Base-by-base conservation (phyloP, 2,113 vertebrate species). In the Amblyopsis rosae region DNA sequence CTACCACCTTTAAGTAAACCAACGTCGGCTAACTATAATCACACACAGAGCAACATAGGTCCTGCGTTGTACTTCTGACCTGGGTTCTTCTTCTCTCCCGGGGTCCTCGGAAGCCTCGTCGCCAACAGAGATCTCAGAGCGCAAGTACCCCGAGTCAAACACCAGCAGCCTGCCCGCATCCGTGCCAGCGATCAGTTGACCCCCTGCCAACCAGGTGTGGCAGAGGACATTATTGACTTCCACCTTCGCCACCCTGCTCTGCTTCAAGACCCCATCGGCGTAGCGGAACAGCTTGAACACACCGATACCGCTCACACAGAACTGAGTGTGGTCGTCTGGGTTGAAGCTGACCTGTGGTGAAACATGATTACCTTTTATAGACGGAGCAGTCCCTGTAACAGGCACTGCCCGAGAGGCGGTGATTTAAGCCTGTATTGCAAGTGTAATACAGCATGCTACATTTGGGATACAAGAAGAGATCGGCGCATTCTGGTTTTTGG, bases 231-330 rank as follows among this genome's bases (percentile, higher is more conserved):
- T 95, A 11, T 93, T 86, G 3, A 86, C 79, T 53, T 96, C 94
- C 77, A 95, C 85, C 69, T 93, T 96, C 16, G 93, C 76, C 72
- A 89, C 91, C 83, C 91, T 96, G 62, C 82, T 93, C 80, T 95
- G 95, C 83, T 95, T 97, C 78, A 99, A 82, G 62, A 77, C 60
- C 65, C 95, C 95, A 69, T 96, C 94, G 0, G 89, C 54, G 69
- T 95, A 96, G 63, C 92, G 95, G 64, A 95, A 94, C 10, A 96
- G 82, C 82, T 96, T 97, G 67, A 99, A 95, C 61, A 96, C 89
- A 2, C 95, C 90, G 3, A 80, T 86, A 67, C 96, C 98, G 12
- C 92, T 95, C 67, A 95, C 83, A 86, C 96, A 99, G 58, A 98
- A 56, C 84, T 95, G 95, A 26, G 90, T 85, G 70, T 93, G 95